A percentile compares a stretch with the other conserved stretches of the same genome.
Conservation (phyloP, 2,113 vertebrate species). For the Scomber colias region DNA sequence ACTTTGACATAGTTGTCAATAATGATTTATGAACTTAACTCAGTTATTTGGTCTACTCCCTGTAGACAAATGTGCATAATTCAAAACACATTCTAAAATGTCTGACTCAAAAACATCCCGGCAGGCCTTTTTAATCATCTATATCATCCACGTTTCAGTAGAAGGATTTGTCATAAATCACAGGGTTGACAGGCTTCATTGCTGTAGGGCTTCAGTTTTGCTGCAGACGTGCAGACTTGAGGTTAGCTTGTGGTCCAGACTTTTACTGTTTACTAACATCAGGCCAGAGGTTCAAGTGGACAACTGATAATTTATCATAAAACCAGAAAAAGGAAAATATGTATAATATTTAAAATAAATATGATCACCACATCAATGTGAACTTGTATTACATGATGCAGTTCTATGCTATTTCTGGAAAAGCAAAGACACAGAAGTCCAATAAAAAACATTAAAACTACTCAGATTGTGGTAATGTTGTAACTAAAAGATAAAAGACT, state of each 20-base stretch:
- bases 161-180: slow-evolving; percentile 13
- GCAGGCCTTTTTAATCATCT: slow-evolving; percentile 9
- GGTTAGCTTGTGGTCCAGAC: background rate
- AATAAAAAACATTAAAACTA: background rate
- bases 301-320: background rate
- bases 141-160: background rate
- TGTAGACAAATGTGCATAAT: background rate
- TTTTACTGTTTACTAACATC: background rate
- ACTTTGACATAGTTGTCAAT: background rate
- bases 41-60: background rate
- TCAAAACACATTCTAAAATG: slow-evolving; percentile 22
- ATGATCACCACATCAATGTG: background rate
- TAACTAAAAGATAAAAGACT: slow-evolving; percentile 15
- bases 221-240: background rate
- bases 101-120: background rate
- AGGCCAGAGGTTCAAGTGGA: background rate
- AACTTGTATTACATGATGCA: background rate
- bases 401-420: background rate
- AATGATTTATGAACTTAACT: background rate
- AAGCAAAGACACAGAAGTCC: background rate
- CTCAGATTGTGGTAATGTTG: background rate
- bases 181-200: background rate
- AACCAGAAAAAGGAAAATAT: background rate
- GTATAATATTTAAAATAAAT: no score
- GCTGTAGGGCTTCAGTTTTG: background rate